These are phyloP conservation scores for Trachythela sp. DNA, from an alignment of 64 coral and sea anemone genomes.

Conservation along the genomic window DNA sequence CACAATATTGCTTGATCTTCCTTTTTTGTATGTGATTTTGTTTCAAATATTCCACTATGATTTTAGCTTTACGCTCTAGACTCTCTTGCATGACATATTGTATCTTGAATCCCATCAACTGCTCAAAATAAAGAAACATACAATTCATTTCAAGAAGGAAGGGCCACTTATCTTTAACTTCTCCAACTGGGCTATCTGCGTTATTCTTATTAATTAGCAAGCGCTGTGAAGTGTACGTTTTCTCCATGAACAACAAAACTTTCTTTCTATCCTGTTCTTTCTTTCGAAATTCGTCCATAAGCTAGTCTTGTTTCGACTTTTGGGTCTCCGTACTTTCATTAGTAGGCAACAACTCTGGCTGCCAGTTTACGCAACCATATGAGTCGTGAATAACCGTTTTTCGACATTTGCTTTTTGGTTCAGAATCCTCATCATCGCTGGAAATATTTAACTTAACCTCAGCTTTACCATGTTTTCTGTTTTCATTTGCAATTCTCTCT, in stretches of 20 bases:
- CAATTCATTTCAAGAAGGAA: neutral
- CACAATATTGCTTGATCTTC: neutral
- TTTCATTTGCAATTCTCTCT: neutral
- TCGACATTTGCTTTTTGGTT: neutral
- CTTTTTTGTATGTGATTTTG: neutral
- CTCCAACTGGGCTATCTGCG: neutral
- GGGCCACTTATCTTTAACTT: neutral
- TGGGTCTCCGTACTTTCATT: neutral
- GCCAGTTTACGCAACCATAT: conserved; percentile 6
- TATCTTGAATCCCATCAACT: conserved; percentile 9
- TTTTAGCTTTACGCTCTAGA: neutral
- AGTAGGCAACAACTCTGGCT: neutral
- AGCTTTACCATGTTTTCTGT: neutral
- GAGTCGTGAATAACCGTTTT: neutral
- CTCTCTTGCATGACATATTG: neutral
- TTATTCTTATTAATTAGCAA: neutral
- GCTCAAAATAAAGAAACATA: neutral
- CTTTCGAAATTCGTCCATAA: neutral
- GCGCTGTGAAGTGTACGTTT: neutral
- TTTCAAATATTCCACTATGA: neutral
- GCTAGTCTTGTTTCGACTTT: neutral
- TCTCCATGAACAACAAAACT: neutral
- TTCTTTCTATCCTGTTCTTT: neutral
- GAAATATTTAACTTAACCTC: neutral
- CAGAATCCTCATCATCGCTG: neutral